Conservation (phyloP, 2,113 vertebrate species). For the human (Homo sapiens) region GRCh38 chr20:49993501-49994000, state of each 20-base stretch:
- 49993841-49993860: too few relatives aligned
- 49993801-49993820: too few relatives aligned
- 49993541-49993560: not conserved
- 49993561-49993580: not conserved
- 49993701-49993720: too few relatives aligned
- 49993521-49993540: not conserved
- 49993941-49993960: too few relatives aligned
- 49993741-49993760: not conserved
- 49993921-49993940: too few relatives aligned
- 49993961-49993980: too few relatives aligned
- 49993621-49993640: not conserved
- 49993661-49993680: not conserved
- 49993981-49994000: too few relatives aligned
- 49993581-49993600: not conserved
- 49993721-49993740: not conserved
- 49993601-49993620: not conserved
- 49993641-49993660: too few relatives aligned
- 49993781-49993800: not conserved
- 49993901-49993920: too few relatives aligned
- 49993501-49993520: fast-evolving
- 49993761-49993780: not conserved
- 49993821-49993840: too few relatives aligned
- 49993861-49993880: too few relatives aligned
- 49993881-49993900: too few relatives aligned
- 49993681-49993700: not conserved